Percentiles rank a stretch among this genome's conserved stretches.
Evolutionary conservation across 2,888 invertebrate genomes (phyloP).

Genomic region (Mythimna albipuncta): DNA sequence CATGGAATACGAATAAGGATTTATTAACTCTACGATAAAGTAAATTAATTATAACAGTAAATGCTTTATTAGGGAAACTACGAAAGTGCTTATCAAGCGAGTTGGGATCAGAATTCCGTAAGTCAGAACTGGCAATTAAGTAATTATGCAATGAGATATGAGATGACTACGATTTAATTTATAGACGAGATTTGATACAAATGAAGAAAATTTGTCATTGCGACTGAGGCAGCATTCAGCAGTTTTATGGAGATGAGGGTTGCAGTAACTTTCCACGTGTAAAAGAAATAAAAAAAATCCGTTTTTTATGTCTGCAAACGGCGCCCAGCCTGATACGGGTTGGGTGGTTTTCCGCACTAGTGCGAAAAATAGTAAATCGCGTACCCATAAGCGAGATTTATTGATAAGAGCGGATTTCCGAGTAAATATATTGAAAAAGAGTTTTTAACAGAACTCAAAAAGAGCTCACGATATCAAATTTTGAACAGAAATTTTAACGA

Average conservation of each 20-base stretch:
- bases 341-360: too few species aligned
- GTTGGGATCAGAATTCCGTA: conserved; percentile 9
- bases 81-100: conserved; percentile 27
- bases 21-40: conserved; percentile 55
- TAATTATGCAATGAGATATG: conserved; percentile 3
- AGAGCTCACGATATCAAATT: not conserved
- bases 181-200: not conserved
- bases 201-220: too few species aligned
- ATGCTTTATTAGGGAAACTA: conserved; percentile 41
- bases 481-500: conserved; percentile 5
- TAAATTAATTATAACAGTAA: conserved; percentile 58
- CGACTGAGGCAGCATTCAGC: too few species aligned
- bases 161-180: conserved; percentile 5
- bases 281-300: too few species aligned
- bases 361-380: too few species aligned
- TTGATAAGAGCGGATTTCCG: too few species aligned
- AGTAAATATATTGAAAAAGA: too few species aligned
- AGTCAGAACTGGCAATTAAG: conserved; percentile 13
- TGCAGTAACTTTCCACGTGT: too few species aligned
- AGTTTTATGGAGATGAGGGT: too few species aligned
- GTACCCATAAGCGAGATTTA: too few species aligned
- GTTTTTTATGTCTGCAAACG: too few species aligned
- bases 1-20: conserved; percentile 60
- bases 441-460: not conserved
- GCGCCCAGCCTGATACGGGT: too few species aligned